Percentiles rank a stretch among this genome's conserved stretches.
Evolutionary conservation across 2,113 vertebrate genomes (phyloP).

Genomic region (Cyphomyrus discorhynchus): DNA sequence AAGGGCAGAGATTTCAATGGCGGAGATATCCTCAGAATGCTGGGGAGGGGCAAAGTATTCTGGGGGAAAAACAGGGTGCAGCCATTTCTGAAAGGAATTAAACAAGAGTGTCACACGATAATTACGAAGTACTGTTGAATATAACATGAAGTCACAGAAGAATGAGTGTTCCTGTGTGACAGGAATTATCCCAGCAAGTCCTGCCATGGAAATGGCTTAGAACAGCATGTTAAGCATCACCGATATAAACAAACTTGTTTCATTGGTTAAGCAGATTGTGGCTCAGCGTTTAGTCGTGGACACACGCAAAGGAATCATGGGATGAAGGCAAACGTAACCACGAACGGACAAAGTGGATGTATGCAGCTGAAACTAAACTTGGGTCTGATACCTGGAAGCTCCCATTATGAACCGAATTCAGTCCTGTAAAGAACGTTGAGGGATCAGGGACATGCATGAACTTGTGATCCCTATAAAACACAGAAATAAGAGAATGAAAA

Average conservation of each 20-base stretch:
- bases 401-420: background rate
- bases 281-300: background rate
- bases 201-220: background rate
- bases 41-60: constrained; percentile 1
- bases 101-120: background rate
- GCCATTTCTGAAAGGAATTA: constrained; percentile 16
- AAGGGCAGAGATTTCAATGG: background rate
- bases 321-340: background rate
- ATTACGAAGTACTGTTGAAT: background rate
- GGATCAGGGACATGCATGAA: background rate
- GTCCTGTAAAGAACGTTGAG: background rate
- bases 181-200: background rate
- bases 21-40: background rate
- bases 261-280: background rate
- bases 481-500: background rate
- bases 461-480: background rate
- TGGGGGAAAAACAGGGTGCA: background rate
- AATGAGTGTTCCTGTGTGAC: background rate
- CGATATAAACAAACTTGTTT: background rate
- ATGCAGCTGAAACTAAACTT: background rate
- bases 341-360: background rate
- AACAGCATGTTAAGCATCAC: background rate
- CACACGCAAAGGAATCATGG: background rate
- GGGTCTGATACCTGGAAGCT: background rate
- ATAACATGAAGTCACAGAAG: background rate